Conservation (phyloP, 2,888 invertebrate genomes). For the Clanis bilineata region DNA sequence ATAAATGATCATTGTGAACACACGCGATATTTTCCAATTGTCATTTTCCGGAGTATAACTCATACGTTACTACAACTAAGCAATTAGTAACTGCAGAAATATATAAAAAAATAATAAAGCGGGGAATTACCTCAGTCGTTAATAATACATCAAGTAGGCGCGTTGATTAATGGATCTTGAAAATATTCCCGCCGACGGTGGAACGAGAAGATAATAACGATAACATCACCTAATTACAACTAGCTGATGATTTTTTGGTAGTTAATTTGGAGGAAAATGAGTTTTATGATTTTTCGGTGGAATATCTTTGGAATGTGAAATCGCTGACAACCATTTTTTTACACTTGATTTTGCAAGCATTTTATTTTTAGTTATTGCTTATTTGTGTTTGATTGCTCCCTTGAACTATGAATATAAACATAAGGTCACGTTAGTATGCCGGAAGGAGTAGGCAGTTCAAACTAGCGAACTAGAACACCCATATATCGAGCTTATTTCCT, state of each 20-base stretch:
- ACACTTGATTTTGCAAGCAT: no score
- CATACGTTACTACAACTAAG: background rate
- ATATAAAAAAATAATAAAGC: background rate
- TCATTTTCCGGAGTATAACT: background rate
- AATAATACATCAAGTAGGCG: slow-evolving; percentile 13
- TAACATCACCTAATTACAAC: slow-evolving; percentile 17
- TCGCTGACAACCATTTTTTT: no score
- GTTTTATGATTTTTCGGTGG: background rate
- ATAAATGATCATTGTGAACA: background rate
- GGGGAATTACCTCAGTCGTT: background rate
- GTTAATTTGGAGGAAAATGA: background rate
- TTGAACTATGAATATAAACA: no score
- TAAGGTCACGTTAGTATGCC: no score
- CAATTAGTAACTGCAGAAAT: background rate
- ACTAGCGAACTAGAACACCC: no score
- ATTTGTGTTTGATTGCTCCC: no score
- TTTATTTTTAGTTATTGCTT: no score
- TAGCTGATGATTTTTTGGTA: slow-evolving; percentile 17
- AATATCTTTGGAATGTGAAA: no score
- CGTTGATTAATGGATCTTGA: slow-evolving; percentile 17
- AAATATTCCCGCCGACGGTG: slow-evolving; percentile 12
- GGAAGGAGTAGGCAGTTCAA: no score
- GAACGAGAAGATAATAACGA: slow-evolving; percentile 18
- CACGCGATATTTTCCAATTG: background rate
- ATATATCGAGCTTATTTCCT: no score